Base-by-base conservation (phyloP, 1,140 invertebrate species). In the Drosophila yakuba region DNA sequence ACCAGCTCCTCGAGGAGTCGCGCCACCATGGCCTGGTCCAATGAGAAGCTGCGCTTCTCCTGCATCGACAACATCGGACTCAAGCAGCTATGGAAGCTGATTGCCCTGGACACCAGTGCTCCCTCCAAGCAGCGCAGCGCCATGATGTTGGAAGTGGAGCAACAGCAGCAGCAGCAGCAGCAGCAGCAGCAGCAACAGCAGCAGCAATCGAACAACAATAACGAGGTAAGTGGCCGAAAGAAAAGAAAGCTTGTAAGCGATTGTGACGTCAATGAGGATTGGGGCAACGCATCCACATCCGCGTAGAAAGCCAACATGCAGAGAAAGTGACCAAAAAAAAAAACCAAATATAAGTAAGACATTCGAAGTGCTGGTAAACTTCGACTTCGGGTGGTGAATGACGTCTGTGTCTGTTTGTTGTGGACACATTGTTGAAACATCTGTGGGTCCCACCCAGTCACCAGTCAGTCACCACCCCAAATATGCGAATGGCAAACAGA, bases 61-160 rank as follows among this genome's bases (percentile, higher is more conserved):
- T 92, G 91, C 77, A 91, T 92, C 59, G 91, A 92, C 61, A 92
- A 92, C 58, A 92, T 92, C 55, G 85, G 91, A 14, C 77, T 92
- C 7, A 90, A 90, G 74, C 91, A 92, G 62, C 64, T 92, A 25
- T 92, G 91, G 91, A 92, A 91, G 62, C 60, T 92, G 35, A 92
- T 92, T 81, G 91, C 88, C 77, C 78, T 92, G 81, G 91, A 92
- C 74, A 84, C 90, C 48, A 71, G 69, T 38, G 64, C 51, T 60
- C 75, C 60, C 51, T 74, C 47, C 61, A 72, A 72, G 59, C 58
- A 77, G 52, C 62, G 63, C 52, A 63, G 12, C 44, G 38, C 44
- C 57, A 71, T 64, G 52, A 61, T 63, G 56, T 45, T 63, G 56
- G 63, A 78, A 45, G 38, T 78, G 58, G 74, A 78, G 54, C 74